A percentile compares a stretch with the other conserved stretches of the same genome.
These are phyloP conservation scores for Choristoneura fumiferana DNA, from an alignment of 1,140 invertebrate species.

Conservation along the genomic window DNA sequence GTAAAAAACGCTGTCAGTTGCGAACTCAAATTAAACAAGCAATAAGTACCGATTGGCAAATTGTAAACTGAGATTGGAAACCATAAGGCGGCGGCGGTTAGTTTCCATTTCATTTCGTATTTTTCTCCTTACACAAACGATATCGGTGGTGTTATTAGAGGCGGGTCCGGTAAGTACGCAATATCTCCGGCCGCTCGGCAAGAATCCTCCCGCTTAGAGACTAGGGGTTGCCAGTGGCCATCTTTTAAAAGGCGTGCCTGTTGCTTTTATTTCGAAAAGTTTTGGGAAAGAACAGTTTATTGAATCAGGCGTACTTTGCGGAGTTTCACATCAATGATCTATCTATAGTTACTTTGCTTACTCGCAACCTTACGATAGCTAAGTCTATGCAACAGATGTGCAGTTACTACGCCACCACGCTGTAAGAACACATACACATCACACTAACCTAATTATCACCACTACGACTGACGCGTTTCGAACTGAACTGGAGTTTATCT, in stretches of 20 bases:
- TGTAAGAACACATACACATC: too few relatives aligned
- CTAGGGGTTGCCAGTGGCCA: background rate
- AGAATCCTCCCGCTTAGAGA: constrained; percentile 46
- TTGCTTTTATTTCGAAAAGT: background rate
- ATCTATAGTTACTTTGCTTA: too few relatives aligned
- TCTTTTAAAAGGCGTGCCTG: background rate
- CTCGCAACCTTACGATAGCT: too few relatives aligned
- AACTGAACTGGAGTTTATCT: too few relatives aligned
- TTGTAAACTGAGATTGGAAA: constrained; percentile 59
- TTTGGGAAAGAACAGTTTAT: too few relatives aligned
- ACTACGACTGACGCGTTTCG: too few relatives aligned
- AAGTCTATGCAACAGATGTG: too few relatives aligned
- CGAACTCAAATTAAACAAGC: constrained; percentile 40
- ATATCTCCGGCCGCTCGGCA: constrained; percentile 59
- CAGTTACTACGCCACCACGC: too few relatives aligned
- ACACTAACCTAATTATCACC: too few relatives aligned
- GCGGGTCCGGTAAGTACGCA: constrained; percentile 72
- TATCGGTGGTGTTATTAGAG: constrained; percentile 73
- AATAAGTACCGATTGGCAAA: constrained; percentile 42
- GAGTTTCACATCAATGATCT: too few relatives aligned
- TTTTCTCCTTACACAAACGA: constrained; percentile 67
- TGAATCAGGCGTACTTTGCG: too few relatives aligned
- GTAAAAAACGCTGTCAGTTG: background rate
- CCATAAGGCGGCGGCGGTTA: constrained; percentile 51
- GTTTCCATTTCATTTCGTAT: constrained; percentile 70